These are phyloP conservation scores for Leptopilina drosophilae DNA, from an alignment of 2,888 invertebrate genomes.

Conservation along the genomic window DNA sequence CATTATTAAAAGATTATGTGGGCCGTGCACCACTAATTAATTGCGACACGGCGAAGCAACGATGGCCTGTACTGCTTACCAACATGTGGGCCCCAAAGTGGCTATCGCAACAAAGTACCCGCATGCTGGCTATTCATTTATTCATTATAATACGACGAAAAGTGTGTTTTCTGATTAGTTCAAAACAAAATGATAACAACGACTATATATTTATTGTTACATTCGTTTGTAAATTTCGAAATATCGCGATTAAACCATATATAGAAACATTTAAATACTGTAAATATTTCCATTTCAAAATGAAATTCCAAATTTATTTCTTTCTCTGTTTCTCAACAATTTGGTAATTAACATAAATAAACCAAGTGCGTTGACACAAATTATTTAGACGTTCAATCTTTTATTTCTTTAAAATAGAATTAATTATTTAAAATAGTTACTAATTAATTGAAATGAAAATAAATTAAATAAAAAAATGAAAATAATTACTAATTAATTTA, in stretches of 20 bases:
- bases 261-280: background rate
- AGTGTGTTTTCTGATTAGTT: constrained; percentile 27
- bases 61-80: constrained; percentile 47
- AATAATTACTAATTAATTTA: no score
- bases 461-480: no score
- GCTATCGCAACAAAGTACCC: constrained; percentile 46
- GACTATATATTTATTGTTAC: constrained; percentile 6
- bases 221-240: background rate
- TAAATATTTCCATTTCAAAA: background rate
- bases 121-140: constrained; percentile 47
- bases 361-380: no score
- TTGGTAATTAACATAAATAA: no score
- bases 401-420: no score
- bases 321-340: no score
- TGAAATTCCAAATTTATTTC: background rate
- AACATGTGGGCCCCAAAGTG: constrained; percentile 51
- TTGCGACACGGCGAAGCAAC: constrained; percentile 57
- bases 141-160: constrained; percentile 28
- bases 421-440: no score
- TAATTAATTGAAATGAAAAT: no score
- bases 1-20: constrained; percentile 61
- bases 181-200: constrained; percentile 23
- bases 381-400: no score
- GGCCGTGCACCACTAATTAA: constrained; percentile 61
- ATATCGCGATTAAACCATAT: background rate